These are phyloP conservation scores for Aporophyla lueneburgensis DNA, from an alignment of 2,888 invertebrate genomes.

Conservation along the genomic window DNA sequence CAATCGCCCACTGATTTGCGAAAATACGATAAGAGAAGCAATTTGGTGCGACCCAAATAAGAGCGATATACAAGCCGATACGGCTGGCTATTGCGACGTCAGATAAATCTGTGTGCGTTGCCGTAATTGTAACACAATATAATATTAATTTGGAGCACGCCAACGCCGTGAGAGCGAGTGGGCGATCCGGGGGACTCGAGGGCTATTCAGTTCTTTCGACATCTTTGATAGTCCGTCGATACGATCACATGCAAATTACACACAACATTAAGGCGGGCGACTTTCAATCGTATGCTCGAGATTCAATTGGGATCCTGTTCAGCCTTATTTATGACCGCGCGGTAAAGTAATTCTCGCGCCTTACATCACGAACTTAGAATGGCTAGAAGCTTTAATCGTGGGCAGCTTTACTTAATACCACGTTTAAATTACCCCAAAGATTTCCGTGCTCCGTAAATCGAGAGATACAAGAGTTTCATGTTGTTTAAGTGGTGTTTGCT, in stretches of 20 bases:
- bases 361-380: constrained; percentile 48
- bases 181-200: constrained; percentile 70
- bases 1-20: constrained; percentile 72
- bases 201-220: constrained; percentile 71
- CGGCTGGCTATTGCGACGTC: constrained; percentile 72
- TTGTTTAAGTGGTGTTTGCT: constrained; percentile 66
- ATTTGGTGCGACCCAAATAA: constrained; percentile 80
- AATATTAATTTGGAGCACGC: constrained; percentile 82
- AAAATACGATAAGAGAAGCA: constrained; percentile 77
- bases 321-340: constrained; percentile 50
- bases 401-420: constrained; percentile 61
- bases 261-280: constrained; percentile 48
- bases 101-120: constrained; percentile 76
- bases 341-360: constrained; percentile 53
- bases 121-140: constrained; percentile 82
- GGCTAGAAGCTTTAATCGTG: constrained; percentile 51
- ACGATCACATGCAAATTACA: constrained; percentile 68
- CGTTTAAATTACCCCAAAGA: constrained; percentile 67
- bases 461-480: constrained; percentile 74
- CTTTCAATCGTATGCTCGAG: constrained; percentile 57
- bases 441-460: constrained; percentile 75
- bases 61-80: constrained; percentile 72
- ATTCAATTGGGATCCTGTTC: constrained; percentile 58
- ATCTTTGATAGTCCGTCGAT: constrained; percentile 70
- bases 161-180: constrained; percentile 76